phyloP scores from a whole-genome alignment of 2,113 vertebrate species.

The Elaphurus davidianus region DNA sequence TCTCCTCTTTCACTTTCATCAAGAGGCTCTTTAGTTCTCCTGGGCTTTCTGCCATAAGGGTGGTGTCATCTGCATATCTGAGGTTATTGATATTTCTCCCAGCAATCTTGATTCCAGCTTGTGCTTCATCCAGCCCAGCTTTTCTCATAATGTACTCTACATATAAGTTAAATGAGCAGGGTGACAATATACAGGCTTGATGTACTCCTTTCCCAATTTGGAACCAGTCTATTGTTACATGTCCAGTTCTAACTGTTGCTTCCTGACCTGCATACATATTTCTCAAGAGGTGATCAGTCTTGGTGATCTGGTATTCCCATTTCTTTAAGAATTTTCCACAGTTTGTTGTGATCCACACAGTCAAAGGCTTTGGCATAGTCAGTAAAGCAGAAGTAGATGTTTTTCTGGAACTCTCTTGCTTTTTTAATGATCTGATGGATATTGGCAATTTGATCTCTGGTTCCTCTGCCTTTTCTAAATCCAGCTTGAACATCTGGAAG shows the following conservation, averaged over 20 bases:
- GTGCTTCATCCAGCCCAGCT: background rate
- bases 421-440: background rate
- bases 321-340: background rate
- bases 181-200: background rate
- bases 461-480: background rate
- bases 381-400: background rate
- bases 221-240: background rate
- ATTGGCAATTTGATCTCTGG: background rate
- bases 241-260: background rate
- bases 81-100: background rate
- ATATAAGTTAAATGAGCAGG: background rate
- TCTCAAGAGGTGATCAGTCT: background rate
- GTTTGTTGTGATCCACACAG: background rate
- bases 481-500: background rate
- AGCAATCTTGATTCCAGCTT: background rate
- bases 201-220: background rate
- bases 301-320: background rate
- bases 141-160: background rate
- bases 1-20: background rate
- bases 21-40: background rate
- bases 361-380: background rate
- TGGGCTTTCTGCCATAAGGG: accelerated
- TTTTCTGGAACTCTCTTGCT: background rate
- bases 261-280: background rate
- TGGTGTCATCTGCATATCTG: background rate